A percentile compares a stretch with the other conserved stretches of the same genome.
These are phyloP conservation scores for Lasioglossum pauxillum DNA, from an alignment of 2,888 invertebrate genomes.

Conservation along the genomic window DNA sequence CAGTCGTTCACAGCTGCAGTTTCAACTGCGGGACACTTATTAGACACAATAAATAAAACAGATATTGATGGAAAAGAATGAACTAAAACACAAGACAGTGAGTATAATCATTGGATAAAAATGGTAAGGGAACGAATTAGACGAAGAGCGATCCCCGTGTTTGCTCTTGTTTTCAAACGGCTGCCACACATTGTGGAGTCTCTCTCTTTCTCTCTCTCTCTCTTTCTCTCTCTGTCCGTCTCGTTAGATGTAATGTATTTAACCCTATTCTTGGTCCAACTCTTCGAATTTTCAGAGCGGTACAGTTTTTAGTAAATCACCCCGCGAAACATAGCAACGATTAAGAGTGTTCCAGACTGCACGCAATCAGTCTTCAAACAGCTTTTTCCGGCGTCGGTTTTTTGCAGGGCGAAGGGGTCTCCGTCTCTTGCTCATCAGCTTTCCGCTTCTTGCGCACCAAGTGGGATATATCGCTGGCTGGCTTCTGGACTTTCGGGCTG, in stretches of 20 bases:
- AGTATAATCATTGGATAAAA: conserved; percentile 37
- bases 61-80: conserved; percentile 14
- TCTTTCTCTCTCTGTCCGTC: neutral
- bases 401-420: conserved; percentile 86
- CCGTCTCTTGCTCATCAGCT: conserved; percentile 87
- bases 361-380: conserved; percentile 51
- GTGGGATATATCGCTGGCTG: conserved; percentile 92
- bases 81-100: conserved; percentile 21
- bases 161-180: conserved; percentile 5
- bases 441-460: conserved; percentile 91
- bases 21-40: conserved; percentile 2
- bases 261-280: conserved; percentile 46
- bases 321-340: conserved; percentile 28
- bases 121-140: neutral
- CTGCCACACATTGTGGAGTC: conserved; percentile 11
- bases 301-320: conserved; percentile 38
- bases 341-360: conserved; percentile 34
- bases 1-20: neutral
- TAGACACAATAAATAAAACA: conserved; percentile 57
- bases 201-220: neutral
- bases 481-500: conserved; percentile 84
- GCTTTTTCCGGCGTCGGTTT: conserved; percentile 83
- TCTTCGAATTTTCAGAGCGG: conserved; percentile 34
- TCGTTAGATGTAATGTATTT: conserved; percentile 7
- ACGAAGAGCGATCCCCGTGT: conserved; percentile 13